These are phyloP conservation scores for Drosophila bocqueti DNA, from an alignment of 1,140 invertebrate genomes.

Conservation along the genomic window DNA sequence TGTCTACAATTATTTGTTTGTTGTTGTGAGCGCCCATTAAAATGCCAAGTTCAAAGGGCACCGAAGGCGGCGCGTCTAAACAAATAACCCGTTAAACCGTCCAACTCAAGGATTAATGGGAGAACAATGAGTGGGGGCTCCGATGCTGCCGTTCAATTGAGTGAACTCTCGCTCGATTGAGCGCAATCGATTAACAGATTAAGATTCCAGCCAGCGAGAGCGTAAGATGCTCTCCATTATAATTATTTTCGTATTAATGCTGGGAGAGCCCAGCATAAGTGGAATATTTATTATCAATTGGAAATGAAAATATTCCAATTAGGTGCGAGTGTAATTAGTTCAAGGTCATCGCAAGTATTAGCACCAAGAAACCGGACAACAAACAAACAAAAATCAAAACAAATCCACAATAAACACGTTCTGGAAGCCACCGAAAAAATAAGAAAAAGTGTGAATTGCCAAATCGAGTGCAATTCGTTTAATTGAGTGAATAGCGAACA, in stretches of 20 bases:
- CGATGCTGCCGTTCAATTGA: constrained; percentile 51
- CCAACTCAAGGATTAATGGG: constrained; percentile 73
- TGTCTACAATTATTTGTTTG: constrained; percentile 18
- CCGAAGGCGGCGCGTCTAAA: constrained; percentile 58
- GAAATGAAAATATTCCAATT: constrained; percentile 43
- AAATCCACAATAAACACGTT: constrained; percentile 48
- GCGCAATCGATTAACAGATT: constrained; percentile 77
- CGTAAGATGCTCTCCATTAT: constrained; percentile 23
- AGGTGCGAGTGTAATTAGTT: constrained; percentile 54
- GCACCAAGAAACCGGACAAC: constrained; percentile 12
- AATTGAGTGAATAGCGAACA: constrained; percentile 32
- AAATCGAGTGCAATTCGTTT: constrained; percentile 54
- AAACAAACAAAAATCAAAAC: constrained; percentile 39
- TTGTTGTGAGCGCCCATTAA: constrained; percentile 11
- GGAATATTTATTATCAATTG: constrained; percentile 61
- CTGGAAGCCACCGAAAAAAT: constrained; percentile 31
- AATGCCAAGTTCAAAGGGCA: constrained; percentile 69
- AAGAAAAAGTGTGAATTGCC: constrained; percentile 13
- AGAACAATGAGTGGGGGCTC: constrained; percentile 26
- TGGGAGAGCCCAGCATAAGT: constrained; percentile 58
- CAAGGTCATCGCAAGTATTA: constrained; percentile 61
- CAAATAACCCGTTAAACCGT: constrained; percentile 62
- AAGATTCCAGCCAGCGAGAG: constrained; percentile 40
- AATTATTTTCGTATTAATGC: constrained; percentile 37
- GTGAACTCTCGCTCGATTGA: constrained; percentile 63